Evolutionary conservation across 2,888 invertebrate species (phyloP), one percentile per base, ranked within the genome.

Genomic region (Malacosoma neustria): DNA sequence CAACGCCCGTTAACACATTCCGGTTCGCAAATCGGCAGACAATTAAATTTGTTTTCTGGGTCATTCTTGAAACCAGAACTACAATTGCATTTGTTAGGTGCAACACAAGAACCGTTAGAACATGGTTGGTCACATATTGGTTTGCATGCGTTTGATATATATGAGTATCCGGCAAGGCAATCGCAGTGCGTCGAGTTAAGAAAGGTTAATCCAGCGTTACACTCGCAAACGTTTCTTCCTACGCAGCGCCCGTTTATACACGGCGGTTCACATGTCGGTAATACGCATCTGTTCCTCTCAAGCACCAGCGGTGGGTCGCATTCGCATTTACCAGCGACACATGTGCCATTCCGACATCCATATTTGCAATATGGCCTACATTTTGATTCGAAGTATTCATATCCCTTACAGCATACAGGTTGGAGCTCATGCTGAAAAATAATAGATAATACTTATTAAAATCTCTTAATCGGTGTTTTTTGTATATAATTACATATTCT

Each of bases 221-320:
- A 82, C 4, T 54, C 52, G 45, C 87, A 86, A 5, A 43, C 48
- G 38, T 80, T 66, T 4, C 51, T 46, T 0, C 59, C 67, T 2
- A 61, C 58, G 33, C 59, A 59, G 11, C 32, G 30, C 39, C 75
- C 77, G 9, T 57, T 48, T 9, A 52, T 41, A 44, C 88, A 88
- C 0, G 65, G 57, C 12, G 75, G 75, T 32, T 66, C 54, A 37
- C 87, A 87, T 1, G 54, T 44, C 0, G 81, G 75, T 5, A 48
- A 48, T 2, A 48, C 37, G 30, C 64, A 64, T 0, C 39, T 42
- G 11, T 49, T 37, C 4, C 47, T 48, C n/a, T 39, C 30, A 3
- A 59, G 35, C 2, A 37, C 14, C 6, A 51, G 49, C 0, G 69
- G 69, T 1, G 55, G 47, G 0, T 50, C 40, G 39, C 82, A 82